phyloP scores from a whole-genome alignment of 1,140 invertebrate species.

The Rhyzopertha dominica region DNA sequence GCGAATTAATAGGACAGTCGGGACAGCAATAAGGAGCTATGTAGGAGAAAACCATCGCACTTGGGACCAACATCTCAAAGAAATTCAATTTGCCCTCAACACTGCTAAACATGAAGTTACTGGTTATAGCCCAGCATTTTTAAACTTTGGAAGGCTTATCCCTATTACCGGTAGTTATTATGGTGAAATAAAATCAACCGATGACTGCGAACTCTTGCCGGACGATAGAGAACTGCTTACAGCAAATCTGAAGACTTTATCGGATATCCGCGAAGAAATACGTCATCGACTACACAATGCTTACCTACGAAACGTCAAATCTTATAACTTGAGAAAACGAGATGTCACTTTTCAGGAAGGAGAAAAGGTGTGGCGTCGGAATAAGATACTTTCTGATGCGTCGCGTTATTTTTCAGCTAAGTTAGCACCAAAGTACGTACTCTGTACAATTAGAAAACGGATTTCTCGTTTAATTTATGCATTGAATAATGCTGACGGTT shows the following conservation, averaged over 20 bases:
- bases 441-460: background rate
- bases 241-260: background rate
- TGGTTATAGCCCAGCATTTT: slow-evolving; percentile 9
- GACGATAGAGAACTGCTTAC: slow-evolving; percentile 10
- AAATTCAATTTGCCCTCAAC: slow-evolving; percentile 13
- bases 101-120: slow-evolving; percentile 20
- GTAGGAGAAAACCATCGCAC: slow-evolving; percentile 9
- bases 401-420: slow-evolving; percentile 9
- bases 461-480: slow-evolving; percentile 7
- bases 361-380: slow-evolving; percentile 14
- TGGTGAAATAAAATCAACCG: slow-evolving; percentile 6
- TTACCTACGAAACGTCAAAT: slow-evolving; percentile 11
- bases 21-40: slow-evolving; percentile 19
- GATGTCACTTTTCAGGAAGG: slow-evolving; percentile 4
- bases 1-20: slow-evolving; percentile 18
- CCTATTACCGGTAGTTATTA: slow-evolving; percentile 14
- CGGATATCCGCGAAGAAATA: slow-evolving; percentile 9
- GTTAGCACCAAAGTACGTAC: slow-evolving; percentile 14
- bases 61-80: slow-evolving; percentile 15
- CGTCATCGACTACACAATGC: slow-evolving; percentile 8
- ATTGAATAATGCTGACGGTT: slow-evolving; percentile 6
- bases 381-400: slow-evolving; percentile 14
- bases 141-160: slow-evolving; percentile 11
- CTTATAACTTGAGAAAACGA: slow-evolving; percentile 16
- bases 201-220: slow-evolving; percentile 3